Base-by-base conservation (phyloP, 2,113 vertebrate genomes). In the Sialia sialis region DNA sequence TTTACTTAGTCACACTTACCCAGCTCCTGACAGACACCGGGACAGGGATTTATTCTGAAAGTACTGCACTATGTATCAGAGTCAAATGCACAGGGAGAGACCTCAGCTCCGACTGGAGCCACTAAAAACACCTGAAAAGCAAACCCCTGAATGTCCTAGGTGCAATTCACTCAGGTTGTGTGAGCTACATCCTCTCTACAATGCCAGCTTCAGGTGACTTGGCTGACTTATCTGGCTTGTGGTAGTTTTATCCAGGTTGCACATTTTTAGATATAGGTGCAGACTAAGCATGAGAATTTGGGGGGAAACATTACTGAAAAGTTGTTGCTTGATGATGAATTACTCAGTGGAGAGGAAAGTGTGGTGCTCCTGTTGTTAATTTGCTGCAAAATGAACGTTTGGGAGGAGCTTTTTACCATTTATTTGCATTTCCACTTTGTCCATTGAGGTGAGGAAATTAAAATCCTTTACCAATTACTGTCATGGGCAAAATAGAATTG, bases 101-200 rank as follows among this genome's bases (percentile, higher is more conserved):
- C 0, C 44, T 72, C 34, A 52, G 51, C 59, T 82, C 56, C 67
- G 29, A 68, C 13, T 60, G 25, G 27, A 64, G 39, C 39, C 23
- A 63, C 16, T 63, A 48, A 78, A 81, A 84, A 5, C 16, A 46
- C 18, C 27, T 67, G 34, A 38, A 46, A 73, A 74, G 20, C 60
- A 90, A 94, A 74, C 0, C 21, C 8, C 39, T 44, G n/a, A 55
- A 39, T 12, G 6, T 70, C 29, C 10, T 6, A 15, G 10, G 25
- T 67, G 32, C 55, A 72, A 94, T 70, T 73, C 41, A 36, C 29
- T 44, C 0, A 0, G 7, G 13, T 2, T n/a, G 3, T 38, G 6
- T 29, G 30, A 87, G 16, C 11, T 32, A 18, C 34, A 59, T 34
- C 52, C 17, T 59, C 29, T 81, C 64, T 39, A 25, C 18, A 48